Conservation (phyloP, 1,140 invertebrate species). For the Eciton burchellii region DNA sequence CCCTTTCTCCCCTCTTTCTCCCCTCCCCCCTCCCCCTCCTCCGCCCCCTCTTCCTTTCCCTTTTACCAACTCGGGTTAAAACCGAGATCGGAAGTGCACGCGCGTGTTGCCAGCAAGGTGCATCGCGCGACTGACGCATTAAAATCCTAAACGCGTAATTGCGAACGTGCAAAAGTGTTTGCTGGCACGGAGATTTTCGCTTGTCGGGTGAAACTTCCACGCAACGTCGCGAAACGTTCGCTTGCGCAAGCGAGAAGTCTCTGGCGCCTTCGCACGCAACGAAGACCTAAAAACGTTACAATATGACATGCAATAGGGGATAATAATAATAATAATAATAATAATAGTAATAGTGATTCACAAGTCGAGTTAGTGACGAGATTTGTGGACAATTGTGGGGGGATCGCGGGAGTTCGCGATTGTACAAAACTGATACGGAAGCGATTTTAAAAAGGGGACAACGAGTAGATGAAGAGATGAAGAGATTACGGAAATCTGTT, state of each 20-base stretch:
- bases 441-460: neutral
- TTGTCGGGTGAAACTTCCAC: too few species aligned
- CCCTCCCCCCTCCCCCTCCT: too few species aligned
- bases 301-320: neutral
- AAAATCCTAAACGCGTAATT: neutral
- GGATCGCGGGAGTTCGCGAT: neutral
- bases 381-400: neutral
- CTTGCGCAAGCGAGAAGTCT: too few species aligned
- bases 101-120: neutral
- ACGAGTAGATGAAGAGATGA: neutral
- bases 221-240: too few species aligned
- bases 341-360: too few species aligned
- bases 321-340: too few species aligned
- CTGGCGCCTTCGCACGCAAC: too few species aligned
- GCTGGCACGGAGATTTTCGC: too few species aligned
- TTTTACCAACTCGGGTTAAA: neutral
- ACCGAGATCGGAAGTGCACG: slow-evolving; percentile 6
- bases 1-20: neutral
- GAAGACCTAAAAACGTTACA: neutral
- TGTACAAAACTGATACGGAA: neutral
- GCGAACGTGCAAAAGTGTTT: too few species aligned
- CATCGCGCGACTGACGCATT: neutral
- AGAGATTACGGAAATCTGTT: neutral
- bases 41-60: neutral
- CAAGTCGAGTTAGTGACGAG: neutral